Conservation (phyloP, 2,797 vertebrate genomes). For the Moxostoma hubbsi region DNA sequence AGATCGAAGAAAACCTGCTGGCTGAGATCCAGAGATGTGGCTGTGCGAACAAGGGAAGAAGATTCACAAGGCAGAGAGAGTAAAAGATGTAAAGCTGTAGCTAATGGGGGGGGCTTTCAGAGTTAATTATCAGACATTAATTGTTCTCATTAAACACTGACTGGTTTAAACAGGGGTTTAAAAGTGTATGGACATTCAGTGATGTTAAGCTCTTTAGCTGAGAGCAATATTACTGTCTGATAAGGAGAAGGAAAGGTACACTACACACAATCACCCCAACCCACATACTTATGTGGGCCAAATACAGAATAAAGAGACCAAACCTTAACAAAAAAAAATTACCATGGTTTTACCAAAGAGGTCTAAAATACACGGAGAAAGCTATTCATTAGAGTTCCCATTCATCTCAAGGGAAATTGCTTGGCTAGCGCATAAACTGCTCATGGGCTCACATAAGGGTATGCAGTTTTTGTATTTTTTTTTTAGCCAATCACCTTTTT, state of each 20-base stretch:
- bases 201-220: constrained; percentile 54
- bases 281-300: constrained; percentile 6
- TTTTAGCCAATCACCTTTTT: too few relatives aligned
- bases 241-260: constrained; percentile 5
- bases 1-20: constrained; percentile 30
- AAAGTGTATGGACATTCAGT: constrained; percentile 48
- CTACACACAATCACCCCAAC: constrained; percentile 14
- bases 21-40: constrained; percentile 37
- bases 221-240: constrained; percentile 48
- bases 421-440: too few relatives aligned
- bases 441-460: too few relatives aligned
- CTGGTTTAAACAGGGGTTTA: constrained; percentile 55
- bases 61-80: constrained; percentile 23
- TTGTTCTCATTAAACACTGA: constrained; percentile 69
- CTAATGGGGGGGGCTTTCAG: constrained; percentile 60
- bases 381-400: too few relatives aligned
- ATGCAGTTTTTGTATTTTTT: too few relatives aligned
- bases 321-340: not conserved
- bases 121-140: constrained; percentile 71
- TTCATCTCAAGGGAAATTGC: too few relatives aligned
- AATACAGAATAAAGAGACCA: not conserved
- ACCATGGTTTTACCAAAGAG: too few relatives aligned
- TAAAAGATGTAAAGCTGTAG: constrained; percentile 5
- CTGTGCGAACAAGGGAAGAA: constrained; percentile 42
- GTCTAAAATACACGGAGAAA: too few relatives aligned